These are phyloP conservation scores for Aphidoletes aphidimyza DNA, from an alignment of 2,888 invertebrate species.

Conservation along the genomic window DNA sequence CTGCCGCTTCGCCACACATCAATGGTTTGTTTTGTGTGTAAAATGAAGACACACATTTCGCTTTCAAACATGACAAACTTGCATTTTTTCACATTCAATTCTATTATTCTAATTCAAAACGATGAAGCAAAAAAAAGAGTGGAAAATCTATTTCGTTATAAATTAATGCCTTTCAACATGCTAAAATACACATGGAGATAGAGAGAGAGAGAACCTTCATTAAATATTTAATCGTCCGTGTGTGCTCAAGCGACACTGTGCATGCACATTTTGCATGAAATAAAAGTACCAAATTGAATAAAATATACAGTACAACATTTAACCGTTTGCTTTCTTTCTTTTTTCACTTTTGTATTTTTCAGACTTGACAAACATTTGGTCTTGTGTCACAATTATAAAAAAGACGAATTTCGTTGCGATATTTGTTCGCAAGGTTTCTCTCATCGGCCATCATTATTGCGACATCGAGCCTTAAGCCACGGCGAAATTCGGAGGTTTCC, in stretches of 20 bases:
- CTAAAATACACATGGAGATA: slow-evolving; percentile 27
- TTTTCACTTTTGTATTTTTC: slow-evolving; percentile 59
- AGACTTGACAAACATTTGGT: slow-evolving; percentile 88
- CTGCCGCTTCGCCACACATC: not conserved
- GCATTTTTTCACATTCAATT: slow-evolving; percentile 31
- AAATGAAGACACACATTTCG: slow-evolving; percentile 38
- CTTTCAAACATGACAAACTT: slow-evolving; percentile 21
- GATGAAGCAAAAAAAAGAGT: no score
- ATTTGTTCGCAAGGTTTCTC: slow-evolving; percentile 85
- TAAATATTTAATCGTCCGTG: slow-evolving; percentile 19
- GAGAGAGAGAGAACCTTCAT: no score
- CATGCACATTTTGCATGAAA: not conserved
- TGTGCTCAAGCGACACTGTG: not conserved
- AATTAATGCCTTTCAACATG: slow-evolving; percentile 20
- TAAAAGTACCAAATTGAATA: not conserved
- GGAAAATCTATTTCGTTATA: not conserved
- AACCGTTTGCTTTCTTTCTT: slow-evolving; percentile 57
- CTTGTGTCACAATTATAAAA: slow-evolving; percentile 80
- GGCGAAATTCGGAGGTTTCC: slow-evolving; percentile 87
- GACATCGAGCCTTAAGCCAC: slow-evolving; percentile 84
- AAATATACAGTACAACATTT: not conserved
- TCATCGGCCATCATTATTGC: slow-evolving; percentile 81
- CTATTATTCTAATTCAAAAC: slow-evolving; percentile 28
- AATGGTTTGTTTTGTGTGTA: not conserved
- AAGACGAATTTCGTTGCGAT: slow-evolving; percentile 84